Percentiles rank a stretch among this genome's conserved stretches.
Conservation (phyloP, 1,140 invertebrate genomes). For the Zaprionus lachaisei region DNA sequence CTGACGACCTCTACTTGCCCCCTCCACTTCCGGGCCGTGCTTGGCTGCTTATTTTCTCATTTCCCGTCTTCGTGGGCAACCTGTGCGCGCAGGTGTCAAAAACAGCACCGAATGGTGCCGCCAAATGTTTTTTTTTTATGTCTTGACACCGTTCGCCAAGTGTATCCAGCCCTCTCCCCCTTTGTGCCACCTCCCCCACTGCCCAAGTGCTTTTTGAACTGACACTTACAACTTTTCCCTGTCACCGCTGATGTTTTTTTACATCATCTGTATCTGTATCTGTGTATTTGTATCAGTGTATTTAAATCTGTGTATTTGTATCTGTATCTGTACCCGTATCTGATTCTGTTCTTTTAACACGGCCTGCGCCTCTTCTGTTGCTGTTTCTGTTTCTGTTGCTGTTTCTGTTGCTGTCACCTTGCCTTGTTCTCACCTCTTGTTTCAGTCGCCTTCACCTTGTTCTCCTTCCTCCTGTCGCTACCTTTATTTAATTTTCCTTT, state of each 20-base stretch:
- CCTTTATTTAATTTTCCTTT: constrained; percentile 77
- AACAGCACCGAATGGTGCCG: constrained; percentile 56
- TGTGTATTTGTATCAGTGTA: constrained; percentile 31
- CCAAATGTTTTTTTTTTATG: constrained; percentile 72
- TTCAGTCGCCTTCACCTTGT: neutral
- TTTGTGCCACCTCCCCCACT: neutral
- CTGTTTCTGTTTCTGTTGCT: constrained; percentile 39
- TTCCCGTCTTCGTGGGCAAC: constrained; percentile 59
- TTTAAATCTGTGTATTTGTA: constrained; percentile 27
- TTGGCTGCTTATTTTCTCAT: constrained; percentile 75
- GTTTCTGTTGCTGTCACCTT: constrained; percentile 43
- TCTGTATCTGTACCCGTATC: constrained; percentile 42
- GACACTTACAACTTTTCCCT: constrained; percentile 75
- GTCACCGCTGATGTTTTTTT: constrained; percentile 76
- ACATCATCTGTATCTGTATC: constrained; percentile 65
- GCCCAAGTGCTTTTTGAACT: constrained; percentile 45
- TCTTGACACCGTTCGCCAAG: constrained; percentile 66
- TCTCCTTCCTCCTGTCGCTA: neutral
- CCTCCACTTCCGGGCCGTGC: constrained; percentile 7
- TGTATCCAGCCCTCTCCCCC: constrained; percentile 7
- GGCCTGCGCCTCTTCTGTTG: neutral
- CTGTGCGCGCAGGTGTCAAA: constrained; percentile 72
- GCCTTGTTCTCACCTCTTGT: constrained; percentile 26
- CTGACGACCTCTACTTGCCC: neutral
- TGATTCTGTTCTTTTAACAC: constrained; percentile 15